Base-by-base conservation (phyloP, 2,113 vertebrate species). In the Apus apus region DNA sequence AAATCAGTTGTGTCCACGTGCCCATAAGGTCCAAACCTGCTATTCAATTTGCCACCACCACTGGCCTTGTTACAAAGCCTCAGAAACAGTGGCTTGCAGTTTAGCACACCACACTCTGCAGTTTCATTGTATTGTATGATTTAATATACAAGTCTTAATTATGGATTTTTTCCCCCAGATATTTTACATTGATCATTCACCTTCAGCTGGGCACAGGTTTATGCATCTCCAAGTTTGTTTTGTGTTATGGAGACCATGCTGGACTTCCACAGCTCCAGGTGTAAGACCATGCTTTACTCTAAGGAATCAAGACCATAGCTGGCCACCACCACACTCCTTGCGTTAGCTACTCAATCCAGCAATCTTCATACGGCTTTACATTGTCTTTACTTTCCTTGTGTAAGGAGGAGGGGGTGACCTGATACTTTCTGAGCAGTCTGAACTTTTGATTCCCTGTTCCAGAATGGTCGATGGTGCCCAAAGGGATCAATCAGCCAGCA, bases 51-150 rank as follows among this genome's bases (percentile, higher is more conserved):
- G 29, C 56, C 40, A 68, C 26, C 43, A 75, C 19, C 38, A 34
- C 38, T 70, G 25, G 48, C 29, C n/a, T 67, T 80, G 70, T 46
- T 62, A 40, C 40, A 75, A 74, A 68, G n/a, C 19, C 20, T 72
- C 29, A 54, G 72, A 61, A 94, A 51, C 9, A 50, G 27, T 12
- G 25, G 15, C 23, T 62, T 67, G 4, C 20, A 13, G 32, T 32
- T 92, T 38, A 60, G 32, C 40, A 68, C 0, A 0, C 38, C 40
- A n/a, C 0, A 1, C 4, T 56, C 29, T 68, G 34, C n/a, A 32
- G 51, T 65, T 80, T 86, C 46, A 80, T 90, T 71, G 15, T 16
- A 43, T 29, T 53, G 6, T 56, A 3, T 50, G 20, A 48, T 88
- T 81, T 66, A 80, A 76, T 89, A 73, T 45, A 13, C 0, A 1